Percentiles rank a stretch among this genome's conserved stretches.
Evolutionary conservation across 2,797 vertebrate genomes (phyloP).

Genomic region (Labeo calbasu): DNA sequence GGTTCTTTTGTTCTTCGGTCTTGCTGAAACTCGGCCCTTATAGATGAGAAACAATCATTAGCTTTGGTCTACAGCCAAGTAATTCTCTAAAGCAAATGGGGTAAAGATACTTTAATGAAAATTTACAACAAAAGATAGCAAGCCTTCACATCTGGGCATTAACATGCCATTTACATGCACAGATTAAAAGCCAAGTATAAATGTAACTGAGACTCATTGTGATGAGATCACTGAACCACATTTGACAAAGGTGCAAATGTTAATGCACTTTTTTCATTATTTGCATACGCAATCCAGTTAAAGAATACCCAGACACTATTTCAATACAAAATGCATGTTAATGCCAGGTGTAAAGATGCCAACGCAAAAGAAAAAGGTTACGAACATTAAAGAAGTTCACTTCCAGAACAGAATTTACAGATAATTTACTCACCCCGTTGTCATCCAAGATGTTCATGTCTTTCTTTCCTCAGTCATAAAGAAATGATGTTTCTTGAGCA

Average conservation of each 20-base stretch:
- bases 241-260: conserved; percentile 1
- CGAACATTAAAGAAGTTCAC: not conserved
- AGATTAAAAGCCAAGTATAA: not conserved
- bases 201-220: not conserved
- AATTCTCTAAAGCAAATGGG: not conserved
- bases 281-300: not conserved
- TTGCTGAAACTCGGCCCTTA: conserved; percentile 1
- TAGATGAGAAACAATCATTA: conserved; percentile 2
- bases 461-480: too few species aligned
- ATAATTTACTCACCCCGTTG: too few species aligned
- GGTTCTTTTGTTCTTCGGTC: conserved; percentile 49
- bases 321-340: not conserved
- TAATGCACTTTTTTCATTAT: not conserved
- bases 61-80: conserved; percentile 11
- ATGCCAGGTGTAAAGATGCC: not conserved
- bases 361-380: not conserved
- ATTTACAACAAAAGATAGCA: not conserved
- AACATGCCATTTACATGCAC: not conserved
- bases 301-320: not conserved
- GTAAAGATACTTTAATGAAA: not conserved
- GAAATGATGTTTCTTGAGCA: too few species aligned
- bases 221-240: not conserved
- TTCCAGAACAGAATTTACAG: too few species aligned
- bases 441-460: too few species aligned
- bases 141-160: not conserved